phyloP scores from a whole-genome alignment of 2,797 vertebrate genomes.

The Garrulus glandarius region DNA sequence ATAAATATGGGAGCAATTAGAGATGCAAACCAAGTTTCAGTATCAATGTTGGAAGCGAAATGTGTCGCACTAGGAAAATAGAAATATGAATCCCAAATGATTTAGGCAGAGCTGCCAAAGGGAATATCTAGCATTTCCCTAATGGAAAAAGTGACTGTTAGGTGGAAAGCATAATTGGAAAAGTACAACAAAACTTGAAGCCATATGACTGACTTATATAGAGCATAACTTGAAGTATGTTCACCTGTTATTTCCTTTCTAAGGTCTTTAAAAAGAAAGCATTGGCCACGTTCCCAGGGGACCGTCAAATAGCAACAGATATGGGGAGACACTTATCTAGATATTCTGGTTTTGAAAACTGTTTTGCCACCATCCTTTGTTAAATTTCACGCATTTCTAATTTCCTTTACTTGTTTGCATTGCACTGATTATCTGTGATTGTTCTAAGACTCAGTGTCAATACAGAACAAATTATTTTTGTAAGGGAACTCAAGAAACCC shows the following conservation, averaged over 20 bases:
- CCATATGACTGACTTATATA: not conserved
- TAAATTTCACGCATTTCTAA: not conserved
- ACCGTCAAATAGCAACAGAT: not conserved
- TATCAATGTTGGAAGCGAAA: not conserved
- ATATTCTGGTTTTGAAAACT: not conserved
- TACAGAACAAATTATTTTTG: not conserved
- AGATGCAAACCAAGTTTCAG: constrained; percentile 36
- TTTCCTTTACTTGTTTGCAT: not conserved
- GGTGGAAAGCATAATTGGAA: constrained; percentile 10
- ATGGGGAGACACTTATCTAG: not conserved
- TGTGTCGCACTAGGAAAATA: constrained; percentile 18
- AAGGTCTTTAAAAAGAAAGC: not conserved
- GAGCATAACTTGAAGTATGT: not conserved
- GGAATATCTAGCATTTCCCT: not conserved
- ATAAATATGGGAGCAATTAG: constrained; percentile 38
- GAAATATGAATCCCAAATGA: constrained; percentile 33
- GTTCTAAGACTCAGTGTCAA: not conserved
- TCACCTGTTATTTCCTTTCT: not conserved
- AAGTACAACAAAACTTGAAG: constrained; percentile 3
- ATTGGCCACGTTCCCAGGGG: not conserved
- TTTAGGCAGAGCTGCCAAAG: constrained; percentile 23
- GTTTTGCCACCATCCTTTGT: not conserved
- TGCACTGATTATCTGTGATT: not conserved
- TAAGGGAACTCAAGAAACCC: not conserved
- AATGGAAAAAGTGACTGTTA: constrained; percentile 10